Conservation (phyloP, 53 echinoderm and acorn worm species). For the Paracentrotus lividus region DNA sequence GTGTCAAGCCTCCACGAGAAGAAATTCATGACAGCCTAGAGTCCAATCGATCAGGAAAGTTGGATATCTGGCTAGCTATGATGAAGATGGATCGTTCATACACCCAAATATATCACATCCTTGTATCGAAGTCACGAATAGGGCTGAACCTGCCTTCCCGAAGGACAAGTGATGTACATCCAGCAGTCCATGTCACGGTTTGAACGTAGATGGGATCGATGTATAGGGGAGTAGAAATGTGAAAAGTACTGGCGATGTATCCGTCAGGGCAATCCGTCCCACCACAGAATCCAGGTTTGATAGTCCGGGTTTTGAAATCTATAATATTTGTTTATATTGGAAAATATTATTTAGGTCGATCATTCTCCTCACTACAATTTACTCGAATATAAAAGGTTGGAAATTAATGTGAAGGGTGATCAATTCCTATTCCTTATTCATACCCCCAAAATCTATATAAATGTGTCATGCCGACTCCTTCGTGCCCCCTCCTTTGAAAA, state of each 20-base stretch:
- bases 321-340: too few species aligned
- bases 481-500: too few species aligned
- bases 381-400: too few species aligned
- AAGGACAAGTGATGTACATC: background rate
- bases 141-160: conserved; percentile 47
- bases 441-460: too few species aligned
- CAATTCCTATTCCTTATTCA: too few species aligned
- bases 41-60: background rate
- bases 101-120: background rate
- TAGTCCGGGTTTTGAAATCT: background rate
- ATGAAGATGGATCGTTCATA: background rate
- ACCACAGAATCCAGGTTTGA: conserved; percentile 35
- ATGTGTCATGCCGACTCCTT: too few species aligned
- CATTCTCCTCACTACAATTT: too few species aligned
- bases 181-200: background rate
- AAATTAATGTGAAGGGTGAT: too few species aligned
- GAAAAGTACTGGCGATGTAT: background rate
- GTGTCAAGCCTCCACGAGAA: background rate
- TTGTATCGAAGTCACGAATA: background rate
- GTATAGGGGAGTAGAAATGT: background rate
- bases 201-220: background rate
- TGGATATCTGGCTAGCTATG: background rate
- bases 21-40: background rate
- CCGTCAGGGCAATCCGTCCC: background rate
- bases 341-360: too few species aligned